A percentile compares a stretch with the other conserved stretches of the same genome.
Evolutionary conservation across 2,888 invertebrate species (phyloP).

Genomic region (Hermaeophaga mercurialis): DNA sequence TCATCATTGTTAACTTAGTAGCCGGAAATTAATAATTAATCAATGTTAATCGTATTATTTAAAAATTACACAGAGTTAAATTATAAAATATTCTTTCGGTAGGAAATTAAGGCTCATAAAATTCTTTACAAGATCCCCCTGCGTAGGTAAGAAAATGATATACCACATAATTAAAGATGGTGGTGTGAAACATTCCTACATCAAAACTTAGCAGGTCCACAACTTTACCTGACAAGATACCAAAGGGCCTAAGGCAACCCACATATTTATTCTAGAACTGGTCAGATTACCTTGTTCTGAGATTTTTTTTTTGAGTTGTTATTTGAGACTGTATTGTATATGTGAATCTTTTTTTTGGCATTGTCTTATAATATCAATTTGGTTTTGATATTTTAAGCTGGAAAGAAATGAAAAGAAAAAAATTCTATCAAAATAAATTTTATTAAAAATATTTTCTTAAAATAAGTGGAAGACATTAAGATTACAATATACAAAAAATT

Average conservation of each 20-base stretch:
- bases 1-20: too few species aligned
- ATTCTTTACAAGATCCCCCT: background rate
- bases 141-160: background rate
- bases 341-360: background rate
- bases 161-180: background rate
- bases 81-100: too few species aligned
- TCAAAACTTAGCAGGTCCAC: background rate
- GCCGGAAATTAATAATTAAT: too few species aligned
- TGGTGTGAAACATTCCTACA: background rate
- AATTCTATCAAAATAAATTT: constrained; percentile 10
- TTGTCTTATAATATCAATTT: background rate
- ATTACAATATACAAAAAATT: constrained; percentile 42
- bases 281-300: background rate
- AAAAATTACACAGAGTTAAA: too few species aligned
- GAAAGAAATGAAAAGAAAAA: constrained; percentile 1
- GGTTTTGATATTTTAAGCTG: background rate
- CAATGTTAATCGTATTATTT: too few species aligned
- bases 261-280: background rate
- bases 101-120: too few species aligned
- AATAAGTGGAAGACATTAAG: constrained; percentile 47
- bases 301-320: background rate
- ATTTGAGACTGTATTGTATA: too few species aligned
- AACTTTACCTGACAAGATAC: background rate
- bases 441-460: constrained; percentile 33
- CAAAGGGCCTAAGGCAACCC: background rate